Evolutionary conservation across 2,113 vertebrate genomes (phyloP).

Genomic region (Phaetusa simplex): DNA sequence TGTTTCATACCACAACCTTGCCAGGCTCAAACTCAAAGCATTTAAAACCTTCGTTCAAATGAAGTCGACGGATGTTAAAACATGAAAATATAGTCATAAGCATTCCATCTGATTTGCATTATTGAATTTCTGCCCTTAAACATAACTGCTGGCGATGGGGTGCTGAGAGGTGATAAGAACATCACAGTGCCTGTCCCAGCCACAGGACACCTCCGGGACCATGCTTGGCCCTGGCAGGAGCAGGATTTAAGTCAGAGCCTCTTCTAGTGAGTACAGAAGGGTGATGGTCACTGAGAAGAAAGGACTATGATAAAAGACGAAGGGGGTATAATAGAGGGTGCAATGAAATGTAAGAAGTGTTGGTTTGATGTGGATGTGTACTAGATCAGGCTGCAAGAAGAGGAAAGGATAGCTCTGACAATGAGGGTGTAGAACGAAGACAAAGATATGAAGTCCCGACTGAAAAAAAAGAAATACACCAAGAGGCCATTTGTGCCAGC

Average conservation of each 20-base stretch:
- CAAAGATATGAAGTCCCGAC: not conserved
- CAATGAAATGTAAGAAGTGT: not conserved
- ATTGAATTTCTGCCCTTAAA: not conserved
- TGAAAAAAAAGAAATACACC: not conserved
- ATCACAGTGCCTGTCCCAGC: not conserved
- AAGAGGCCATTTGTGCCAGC: not conserved
- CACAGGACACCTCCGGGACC: not conserved
- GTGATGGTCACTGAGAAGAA: not conserved
- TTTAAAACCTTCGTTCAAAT: not conserved
- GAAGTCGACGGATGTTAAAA: not conserved
- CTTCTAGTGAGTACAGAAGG: not conserved
- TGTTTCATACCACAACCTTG: not conserved
- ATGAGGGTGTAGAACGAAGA: not conserved
- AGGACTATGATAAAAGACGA: not conserved
- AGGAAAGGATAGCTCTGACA: not conserved
- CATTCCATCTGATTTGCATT: not conserved
- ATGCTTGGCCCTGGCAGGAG: fast-evolving
- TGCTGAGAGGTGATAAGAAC: not conserved
- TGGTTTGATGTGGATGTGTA: not conserved
- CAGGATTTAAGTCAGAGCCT: too few relatives aligned
- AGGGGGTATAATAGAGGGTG: too few relatives aligned
- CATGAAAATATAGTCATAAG: not conserved
- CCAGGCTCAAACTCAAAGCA: not conserved
- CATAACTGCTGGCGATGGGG: not conserved
- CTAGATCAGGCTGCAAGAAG: not conserved